Evolutionary conservation across 2,888 invertebrate genomes (phyloP).

Genomic region (Coelopa pilipes): DNA sequence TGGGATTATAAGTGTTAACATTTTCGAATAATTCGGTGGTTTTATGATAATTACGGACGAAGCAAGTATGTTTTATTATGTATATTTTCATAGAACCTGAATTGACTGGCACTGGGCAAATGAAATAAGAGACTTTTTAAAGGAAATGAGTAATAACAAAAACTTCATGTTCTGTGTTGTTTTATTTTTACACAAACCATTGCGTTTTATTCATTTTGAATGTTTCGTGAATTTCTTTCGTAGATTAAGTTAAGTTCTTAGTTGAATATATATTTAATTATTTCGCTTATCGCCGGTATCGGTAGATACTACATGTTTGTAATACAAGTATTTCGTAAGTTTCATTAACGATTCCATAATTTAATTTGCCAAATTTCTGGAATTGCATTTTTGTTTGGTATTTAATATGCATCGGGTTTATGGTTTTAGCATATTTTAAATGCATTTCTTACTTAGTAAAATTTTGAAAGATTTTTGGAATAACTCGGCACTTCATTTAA

Average conservation of each 20-base stretch:
- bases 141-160: background rate
- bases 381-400: background rate
- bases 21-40: no score
- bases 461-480: background rate
- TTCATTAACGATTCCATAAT: background rate
- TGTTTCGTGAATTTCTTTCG: conserved; percentile 10
- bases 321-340: conserved; percentile 21
- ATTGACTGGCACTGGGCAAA: no score
- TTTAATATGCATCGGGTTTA: background rate
- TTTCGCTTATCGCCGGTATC: conserved; percentile 31
- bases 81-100: no score
- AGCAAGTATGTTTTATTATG: no score
- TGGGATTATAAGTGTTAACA: no score
- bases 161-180: background rate
- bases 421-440: background rate
- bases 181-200: conserved; percentile 31
- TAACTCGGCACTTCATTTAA: background rate
- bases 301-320: background rate
- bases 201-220: conserved; percentile 27
- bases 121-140: no score
- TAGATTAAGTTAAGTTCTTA: conserved; percentile 27
- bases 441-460: background rate
- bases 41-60: no score
- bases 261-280: conserved; percentile 25
- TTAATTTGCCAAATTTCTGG: background rate